Evolutionary conservation across 2,888 invertebrate genomes (phyloP).

Genomic region (Tenodera sinensis): DNA sequence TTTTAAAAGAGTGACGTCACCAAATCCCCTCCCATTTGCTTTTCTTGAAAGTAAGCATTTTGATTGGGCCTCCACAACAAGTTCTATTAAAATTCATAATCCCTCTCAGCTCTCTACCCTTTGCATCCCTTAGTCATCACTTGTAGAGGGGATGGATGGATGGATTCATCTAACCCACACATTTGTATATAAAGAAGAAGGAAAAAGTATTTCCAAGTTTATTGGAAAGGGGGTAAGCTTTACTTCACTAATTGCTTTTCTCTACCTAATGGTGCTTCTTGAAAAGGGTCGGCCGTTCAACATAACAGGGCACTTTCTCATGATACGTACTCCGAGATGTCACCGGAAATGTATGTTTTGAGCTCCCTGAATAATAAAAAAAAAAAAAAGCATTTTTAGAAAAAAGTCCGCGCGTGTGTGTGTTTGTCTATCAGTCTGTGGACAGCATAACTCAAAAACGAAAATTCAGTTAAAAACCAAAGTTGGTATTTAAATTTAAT

Average conservation of each 20-base stretch:
- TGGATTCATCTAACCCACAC: neutral
- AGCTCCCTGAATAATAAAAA: too few relatives aligned
- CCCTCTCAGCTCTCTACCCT: neutral
- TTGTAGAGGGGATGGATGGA: neutral
- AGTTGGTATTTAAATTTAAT: too few relatives aligned
- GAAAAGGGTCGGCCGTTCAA: too few relatives aligned
- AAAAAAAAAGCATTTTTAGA: too few relatives aligned
- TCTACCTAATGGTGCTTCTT: neutral
- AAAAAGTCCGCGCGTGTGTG: too few relatives aligned
- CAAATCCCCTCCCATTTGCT: too few relatives aligned
- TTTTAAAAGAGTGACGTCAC: neutral
- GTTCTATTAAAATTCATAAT: conserved; percentile 9
- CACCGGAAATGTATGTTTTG: too few relatives aligned
- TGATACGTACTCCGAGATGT: too few relatives aligned
- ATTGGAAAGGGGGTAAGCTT: neutral
- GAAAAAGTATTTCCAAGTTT: neutral
- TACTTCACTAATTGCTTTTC: neutral
- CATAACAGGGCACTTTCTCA: too few relatives aligned
- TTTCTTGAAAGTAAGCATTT: neutral
- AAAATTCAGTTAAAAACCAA: too few relatives aligned
- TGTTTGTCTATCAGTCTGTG: too few relatives aligned
- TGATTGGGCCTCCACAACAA: neutral
- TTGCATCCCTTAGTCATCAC: neutral
- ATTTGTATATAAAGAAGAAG: neutral
- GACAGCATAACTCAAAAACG: too few relatives aligned